Conservation (phyloP, 2,797 vertebrate genomes). For the Clarias pachynema region DNA sequence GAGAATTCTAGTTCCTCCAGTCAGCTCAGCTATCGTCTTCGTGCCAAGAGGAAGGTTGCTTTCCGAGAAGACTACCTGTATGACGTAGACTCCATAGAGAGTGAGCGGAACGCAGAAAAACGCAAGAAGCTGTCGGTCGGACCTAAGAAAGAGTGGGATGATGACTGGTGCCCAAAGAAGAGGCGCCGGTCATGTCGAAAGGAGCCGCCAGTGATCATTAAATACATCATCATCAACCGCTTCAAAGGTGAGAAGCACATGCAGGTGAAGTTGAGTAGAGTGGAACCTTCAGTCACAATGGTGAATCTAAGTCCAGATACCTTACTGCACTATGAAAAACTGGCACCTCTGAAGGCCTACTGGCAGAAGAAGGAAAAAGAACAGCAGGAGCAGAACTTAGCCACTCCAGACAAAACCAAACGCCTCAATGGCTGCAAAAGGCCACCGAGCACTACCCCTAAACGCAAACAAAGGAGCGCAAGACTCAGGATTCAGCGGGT, state of each 20-base stretch:
- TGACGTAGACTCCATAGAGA: conserved; percentile 86
- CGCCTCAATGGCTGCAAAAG: conserved; percentile 79
- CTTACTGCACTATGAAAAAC: conserved; percentile 81
- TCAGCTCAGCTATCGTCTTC: conserved; percentile 84
- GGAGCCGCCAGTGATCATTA: conserved; percentile 87
- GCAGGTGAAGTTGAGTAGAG: conserved; percentile 83
- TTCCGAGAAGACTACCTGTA: conserved; percentile 89
- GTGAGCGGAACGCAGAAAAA: conserved; percentile 83
- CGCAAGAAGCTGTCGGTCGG: conserved; percentile 79
- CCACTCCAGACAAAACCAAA: conserved; percentile 76
- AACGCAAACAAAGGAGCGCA: conserved; percentile 85
- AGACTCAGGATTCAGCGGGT: conserved; percentile 86
- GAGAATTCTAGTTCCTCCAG: conserved; percentile 81
- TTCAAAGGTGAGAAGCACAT: conserved; percentile 91
- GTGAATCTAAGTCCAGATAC: conserved; percentile 80
- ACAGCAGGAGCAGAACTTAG: conserved; percentile 70
- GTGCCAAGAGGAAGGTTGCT: conserved; percentile 87
- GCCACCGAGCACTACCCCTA: conserved; percentile 78
- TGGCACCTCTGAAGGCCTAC: conserved; percentile 85
- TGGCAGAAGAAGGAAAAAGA: conserved; percentile 83
- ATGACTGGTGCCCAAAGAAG: conserved; percentile 90
- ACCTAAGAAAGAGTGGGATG: conserved; percentile 85
- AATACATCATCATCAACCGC: conserved; percentile 89
- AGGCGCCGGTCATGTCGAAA: conserved; percentile 85
- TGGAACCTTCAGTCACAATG: conserved; percentile 79